These are phyloP conservation scores for Nematolebias whitei DNA, from an alignment of 2,113 vertebrate species.

Conservation along the genomic window DNA sequence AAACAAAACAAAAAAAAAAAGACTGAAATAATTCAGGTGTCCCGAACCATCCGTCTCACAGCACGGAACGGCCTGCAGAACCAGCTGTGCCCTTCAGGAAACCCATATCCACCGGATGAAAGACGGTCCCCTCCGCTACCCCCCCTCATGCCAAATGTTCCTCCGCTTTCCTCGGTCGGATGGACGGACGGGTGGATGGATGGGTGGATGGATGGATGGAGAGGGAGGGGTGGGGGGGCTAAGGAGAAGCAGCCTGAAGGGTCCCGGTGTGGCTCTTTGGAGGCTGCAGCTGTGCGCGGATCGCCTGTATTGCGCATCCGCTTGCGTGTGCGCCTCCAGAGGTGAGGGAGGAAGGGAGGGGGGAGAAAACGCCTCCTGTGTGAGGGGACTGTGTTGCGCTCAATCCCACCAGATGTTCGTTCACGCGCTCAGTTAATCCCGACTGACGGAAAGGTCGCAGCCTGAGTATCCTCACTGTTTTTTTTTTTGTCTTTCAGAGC, in stretches of 20 bases:
- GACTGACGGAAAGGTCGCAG: conserved; percentile 71
- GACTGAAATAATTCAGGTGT: conserved; percentile 66
- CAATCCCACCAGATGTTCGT: conserved; percentile 74
- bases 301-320: conserved; percentile 74
- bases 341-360: too few species aligned
- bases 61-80: conserved; percentile 68
- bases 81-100: conserved; percentile 74
- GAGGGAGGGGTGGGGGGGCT: conserved; percentile 12
- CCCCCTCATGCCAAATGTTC: conserved; percentile 3
- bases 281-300: conserved; percentile 65
- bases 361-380: conserved; percentile 79
- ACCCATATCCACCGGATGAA: conserved; percentile 62
- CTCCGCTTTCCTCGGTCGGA: neutral
- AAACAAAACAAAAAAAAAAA: conserved; percentile 39
- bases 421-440: conserved; percentile 70
- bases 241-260: conserved; percentile 18
- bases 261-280: conserved; percentile 60
- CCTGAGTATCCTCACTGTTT: conserved; percentile 29
- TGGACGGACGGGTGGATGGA: neutral
- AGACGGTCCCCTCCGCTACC: conserved; percentile 36
- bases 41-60: conserved; percentile 57
- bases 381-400: too few species aligned
- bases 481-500: too few species aligned
- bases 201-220: neutral
- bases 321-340: conserved; percentile 61